Percentiles rank a stretch among this genome's conserved stretches.
Conservation (phyloP, 1,140 invertebrate genomes). For the Dendroctonus ponderosae region DNA sequence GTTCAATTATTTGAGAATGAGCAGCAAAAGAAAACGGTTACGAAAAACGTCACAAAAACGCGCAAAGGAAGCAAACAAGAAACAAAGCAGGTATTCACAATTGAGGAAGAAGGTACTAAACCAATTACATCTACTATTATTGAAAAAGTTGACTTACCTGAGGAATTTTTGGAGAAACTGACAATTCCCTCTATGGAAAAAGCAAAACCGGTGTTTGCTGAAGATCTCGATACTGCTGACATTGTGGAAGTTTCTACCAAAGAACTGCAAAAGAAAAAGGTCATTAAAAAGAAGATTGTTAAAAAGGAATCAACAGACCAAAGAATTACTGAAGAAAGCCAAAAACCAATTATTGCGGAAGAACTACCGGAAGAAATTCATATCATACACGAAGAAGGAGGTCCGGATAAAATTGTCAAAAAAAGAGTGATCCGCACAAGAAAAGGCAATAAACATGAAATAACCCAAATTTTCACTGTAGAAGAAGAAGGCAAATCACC, state of each 20-base stretch:
- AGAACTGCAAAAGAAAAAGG: slow-evolving; percentile 48
- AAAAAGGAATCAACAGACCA: slow-evolving; percentile 37
- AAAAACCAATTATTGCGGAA: slow-evolving; percentile 23
- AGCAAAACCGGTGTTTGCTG: slow-evolving; percentile 31
- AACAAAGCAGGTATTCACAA: slow-evolving; percentile 42
- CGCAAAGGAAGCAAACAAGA: slow-evolving; percentile 41
- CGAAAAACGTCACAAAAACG: slow-evolving; percentile 43
- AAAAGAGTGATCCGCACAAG: slow-evolving; percentile 44
- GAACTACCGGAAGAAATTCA: slow-evolving; percentile 50
- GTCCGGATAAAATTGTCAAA: slow-evolving; percentile 48
- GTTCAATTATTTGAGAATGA: slow-evolving; percentile 42
- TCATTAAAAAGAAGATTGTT: slow-evolving; percentile 39
- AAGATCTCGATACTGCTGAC: slow-evolving; percentile 23
- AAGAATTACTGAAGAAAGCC: slow-evolving; percentile 18
- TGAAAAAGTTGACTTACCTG: slow-evolving; percentile 44
- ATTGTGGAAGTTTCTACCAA: slow-evolving; percentile 20
- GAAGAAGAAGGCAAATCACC: slow-evolving; percentile 48
- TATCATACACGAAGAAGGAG: slow-evolving; percentile 46
- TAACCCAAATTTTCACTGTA: slow-evolving; percentile 43
- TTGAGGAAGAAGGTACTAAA: slow-evolving; percentile 46
- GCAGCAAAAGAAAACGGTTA: slow-evolving; percentile 41
- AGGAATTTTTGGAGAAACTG: slow-evolving; percentile 45
- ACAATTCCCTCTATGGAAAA: slow-evolving; percentile 50
- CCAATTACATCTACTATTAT: slow-evolving; percentile 47
- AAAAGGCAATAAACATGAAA: slow-evolving; percentile 45